Evolutionary conservation across 2,888 invertebrate genomes (phyloP).

Genomic region (Coronaproctus castanopsis): DNA sequence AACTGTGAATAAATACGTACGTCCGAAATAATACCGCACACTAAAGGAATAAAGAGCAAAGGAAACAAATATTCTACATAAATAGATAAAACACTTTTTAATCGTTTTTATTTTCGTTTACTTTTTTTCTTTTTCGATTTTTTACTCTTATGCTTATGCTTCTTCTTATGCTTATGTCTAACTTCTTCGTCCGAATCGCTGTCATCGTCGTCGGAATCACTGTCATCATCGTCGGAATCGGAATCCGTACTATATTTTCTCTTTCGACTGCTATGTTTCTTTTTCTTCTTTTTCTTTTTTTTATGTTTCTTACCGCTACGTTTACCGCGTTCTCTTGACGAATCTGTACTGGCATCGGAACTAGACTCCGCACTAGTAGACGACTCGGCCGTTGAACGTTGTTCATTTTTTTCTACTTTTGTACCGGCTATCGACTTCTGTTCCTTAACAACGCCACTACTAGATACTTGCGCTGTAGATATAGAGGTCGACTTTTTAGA

Average conservation of each 20-base stretch:
- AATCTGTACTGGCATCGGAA: neutral
- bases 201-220: neutral
- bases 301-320: neutral
- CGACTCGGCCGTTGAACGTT: neutral
- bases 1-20: too few relatives aligned
- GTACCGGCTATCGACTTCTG: neutral
- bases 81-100: too few relatives aligned
- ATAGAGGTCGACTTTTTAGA: neutral
- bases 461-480: neutral
- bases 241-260: neutral
- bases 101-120: too few relatives aligned
- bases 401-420: neutral
- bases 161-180: neutral
- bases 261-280: neutral
- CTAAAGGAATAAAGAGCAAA: too few relatives aligned
- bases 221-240: neutral
- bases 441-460: neutral
- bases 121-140: too few relatives aligned
- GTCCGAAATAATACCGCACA: too few relatives aligned
- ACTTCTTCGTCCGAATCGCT: neutral
- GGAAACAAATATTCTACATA: too few relatives aligned
- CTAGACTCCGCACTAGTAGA: neutral
- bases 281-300: neutral
- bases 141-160: neutral
- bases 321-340: neutral